Base-by-base conservation (phyloP, 2,888 invertebrate genomes). In the Bombylius discolor region DNA sequence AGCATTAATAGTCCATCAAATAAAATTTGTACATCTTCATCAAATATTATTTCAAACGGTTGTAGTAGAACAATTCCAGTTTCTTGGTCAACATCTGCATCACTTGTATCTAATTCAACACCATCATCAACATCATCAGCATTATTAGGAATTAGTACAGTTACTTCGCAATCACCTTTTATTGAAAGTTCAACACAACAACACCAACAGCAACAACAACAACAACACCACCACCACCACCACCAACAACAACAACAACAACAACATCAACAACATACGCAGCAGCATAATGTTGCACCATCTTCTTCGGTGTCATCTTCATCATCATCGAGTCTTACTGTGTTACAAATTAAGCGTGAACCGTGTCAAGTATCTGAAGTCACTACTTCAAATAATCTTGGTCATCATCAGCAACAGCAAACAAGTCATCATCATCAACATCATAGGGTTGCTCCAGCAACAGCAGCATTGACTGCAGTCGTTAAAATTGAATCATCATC, bases 281-380 rank as follows among this genome's bases (percentile, higher is more conserved):
- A 45, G 3, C 55, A 55, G 34, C 56, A 55, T 49, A 48, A 52
- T 46, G 56, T 48, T 51, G 49, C 53, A 53, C 13, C 53, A 42
- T 50, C 59, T n/a, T 58, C 61, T 34, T 42, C 39, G 11, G 39
- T 42, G 47, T 47, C 51, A 13, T 48, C 53, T 12, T 66, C 69
- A 11, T 66, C 70, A 39, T 61, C 65, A 42, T 63, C 64, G 49
- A 65, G 62, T 56, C 68, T 70, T 55, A 71, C 71, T 14, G 68
- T 71, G 62, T 67, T 72, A 56, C 71, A 73, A 62, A 72, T 74
- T 23, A 74, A 74, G 62, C 67, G 73, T 31, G 74, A 74, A 60
- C 74, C 74, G 58, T 74, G 74, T 61, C 74, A 74, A 64, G 74
- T 74, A 31, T 72, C 74, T 51, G 74, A 74, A 63, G 71, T 70